Evolutionary conservation across 2,797 vertebrate genomes (phyloP).

Genomic region (Notoglanidium macrostoma): DNA sequence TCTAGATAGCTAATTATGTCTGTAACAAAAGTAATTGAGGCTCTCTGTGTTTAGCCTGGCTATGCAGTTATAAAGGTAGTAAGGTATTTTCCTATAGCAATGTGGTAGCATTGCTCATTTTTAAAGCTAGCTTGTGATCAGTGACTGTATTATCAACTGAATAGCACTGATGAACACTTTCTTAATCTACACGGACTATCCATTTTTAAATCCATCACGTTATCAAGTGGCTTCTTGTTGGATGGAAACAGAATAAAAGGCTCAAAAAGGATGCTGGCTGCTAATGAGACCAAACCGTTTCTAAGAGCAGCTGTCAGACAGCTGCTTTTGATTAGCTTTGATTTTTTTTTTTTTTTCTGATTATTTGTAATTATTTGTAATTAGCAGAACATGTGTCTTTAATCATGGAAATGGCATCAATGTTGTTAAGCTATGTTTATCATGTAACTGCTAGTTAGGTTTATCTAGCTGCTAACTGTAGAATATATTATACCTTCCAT

Average conservation of each 20-base stretch:
- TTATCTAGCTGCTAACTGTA: background rate
- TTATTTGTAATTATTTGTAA: background rate
- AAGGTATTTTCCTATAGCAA: background rate
- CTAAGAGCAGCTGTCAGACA: background rate
- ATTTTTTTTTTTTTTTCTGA: background rate
- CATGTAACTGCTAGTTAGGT: background rate
- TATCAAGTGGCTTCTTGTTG: background rate
- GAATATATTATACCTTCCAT: background rate
- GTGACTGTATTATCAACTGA: background rate
- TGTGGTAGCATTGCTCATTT: background rate
- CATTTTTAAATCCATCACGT: background rate
- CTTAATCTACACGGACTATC: background rate
- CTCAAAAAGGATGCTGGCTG: background rate
- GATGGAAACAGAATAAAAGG: background rate
- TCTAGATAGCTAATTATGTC: background rate
- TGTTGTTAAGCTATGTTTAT: background rate
- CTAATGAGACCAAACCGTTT: background rate
- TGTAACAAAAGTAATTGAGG: background rate
- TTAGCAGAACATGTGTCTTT: slow-evolving; percentile 6
- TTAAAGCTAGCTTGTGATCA: background rate
- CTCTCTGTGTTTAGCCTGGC: too few species aligned
- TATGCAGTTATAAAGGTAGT: background rate
- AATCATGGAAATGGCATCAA: background rate
- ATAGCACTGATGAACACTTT: background rate
- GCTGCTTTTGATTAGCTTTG: background rate